Conservation (phyloP, 2,797 vertebrate genomes). For the Alcedo atthis region DNA sequence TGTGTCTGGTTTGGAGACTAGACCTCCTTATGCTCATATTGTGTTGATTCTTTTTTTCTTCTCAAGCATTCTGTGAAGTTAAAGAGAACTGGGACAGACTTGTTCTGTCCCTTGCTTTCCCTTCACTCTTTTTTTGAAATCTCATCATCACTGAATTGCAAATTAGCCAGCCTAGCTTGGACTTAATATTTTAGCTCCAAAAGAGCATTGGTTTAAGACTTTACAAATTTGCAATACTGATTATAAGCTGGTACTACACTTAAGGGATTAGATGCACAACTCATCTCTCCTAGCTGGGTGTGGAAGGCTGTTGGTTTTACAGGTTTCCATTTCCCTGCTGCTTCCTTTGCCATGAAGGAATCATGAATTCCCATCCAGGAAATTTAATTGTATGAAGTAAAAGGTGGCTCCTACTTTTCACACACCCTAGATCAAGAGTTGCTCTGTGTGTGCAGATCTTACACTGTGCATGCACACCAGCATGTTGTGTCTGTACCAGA, state of each 20-base stretch:
- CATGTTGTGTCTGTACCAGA: not conserved
- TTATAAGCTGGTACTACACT: not conserved
- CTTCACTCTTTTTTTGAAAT: rapidly evolving
- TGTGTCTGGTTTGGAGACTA: slow-evolving; percentile 14
- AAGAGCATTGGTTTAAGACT: not conserved
- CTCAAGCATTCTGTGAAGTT: not conserved
- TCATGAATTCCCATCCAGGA: not conserved
- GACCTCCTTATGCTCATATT: not conserved
- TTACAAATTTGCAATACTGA: not conserved
- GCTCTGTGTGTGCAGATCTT: not conserved
- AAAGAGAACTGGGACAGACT: not conserved
- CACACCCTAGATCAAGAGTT: no score
- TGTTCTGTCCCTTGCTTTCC: not conserved
- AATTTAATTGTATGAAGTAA: not conserved
- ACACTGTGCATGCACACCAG: rapidly evolving
- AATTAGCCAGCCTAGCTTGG: not conserved
- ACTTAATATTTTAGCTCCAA: not conserved
- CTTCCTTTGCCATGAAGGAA: not conserved
- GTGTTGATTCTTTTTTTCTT: not conserved
- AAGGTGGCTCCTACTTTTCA: not conserved
- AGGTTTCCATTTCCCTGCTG: not conserved
- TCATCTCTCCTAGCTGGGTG: rapidly evolving
- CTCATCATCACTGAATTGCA: not conserved
- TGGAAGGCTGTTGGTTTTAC: not conserved
- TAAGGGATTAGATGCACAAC: not conserved